phyloP scores from a whole-genome alignment of 2,888 invertebrate species.

The Eudemis profundana region DNA sequence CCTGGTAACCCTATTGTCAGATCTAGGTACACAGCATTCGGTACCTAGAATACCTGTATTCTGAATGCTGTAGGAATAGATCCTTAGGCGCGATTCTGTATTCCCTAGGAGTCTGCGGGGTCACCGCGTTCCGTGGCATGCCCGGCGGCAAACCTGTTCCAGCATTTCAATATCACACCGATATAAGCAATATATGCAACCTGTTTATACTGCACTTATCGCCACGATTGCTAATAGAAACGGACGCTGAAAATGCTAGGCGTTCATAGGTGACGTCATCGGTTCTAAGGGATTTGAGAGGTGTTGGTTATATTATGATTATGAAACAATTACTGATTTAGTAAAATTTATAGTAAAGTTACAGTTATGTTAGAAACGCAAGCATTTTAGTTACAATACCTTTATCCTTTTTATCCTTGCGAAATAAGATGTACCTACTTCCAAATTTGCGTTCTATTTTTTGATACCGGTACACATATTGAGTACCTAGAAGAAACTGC shows the following conservation, averaged over 20 bases:
- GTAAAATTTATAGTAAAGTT: no score
- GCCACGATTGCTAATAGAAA: conserved; percentile 47
- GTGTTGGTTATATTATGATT: no score
- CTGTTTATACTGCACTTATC: conserved; percentile 65
- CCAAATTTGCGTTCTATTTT: no score
- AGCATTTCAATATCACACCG: conserved; percentile 82
- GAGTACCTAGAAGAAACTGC: no score
- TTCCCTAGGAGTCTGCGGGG: conserved; percentile 74
- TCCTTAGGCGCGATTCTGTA: conserved; percentile 74
- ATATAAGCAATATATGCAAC: conserved; percentile 68
- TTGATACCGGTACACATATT: no score
- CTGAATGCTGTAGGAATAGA: conserved; percentile 54
- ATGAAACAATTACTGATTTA: no score
- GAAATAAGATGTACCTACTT: no score
- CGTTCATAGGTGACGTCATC: no score
- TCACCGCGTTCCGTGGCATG: conserved; percentile 76
- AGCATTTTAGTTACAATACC: no score
- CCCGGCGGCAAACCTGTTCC: conserved; percentile 77
- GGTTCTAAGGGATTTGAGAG: no score
- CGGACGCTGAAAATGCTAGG: conserved; percentile 49
- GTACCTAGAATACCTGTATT: conserved; percentile 25
- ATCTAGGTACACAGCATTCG: neutral
- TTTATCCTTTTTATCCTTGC: no score
- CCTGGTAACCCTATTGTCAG: conserved; percentile 17
- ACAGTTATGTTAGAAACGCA: no score